Evolutionary conservation across 2,797 vertebrate genomes (phyloP), one percentile per base, ranked within the genome.

Genomic region (Anolis apletophallus): DNA sequence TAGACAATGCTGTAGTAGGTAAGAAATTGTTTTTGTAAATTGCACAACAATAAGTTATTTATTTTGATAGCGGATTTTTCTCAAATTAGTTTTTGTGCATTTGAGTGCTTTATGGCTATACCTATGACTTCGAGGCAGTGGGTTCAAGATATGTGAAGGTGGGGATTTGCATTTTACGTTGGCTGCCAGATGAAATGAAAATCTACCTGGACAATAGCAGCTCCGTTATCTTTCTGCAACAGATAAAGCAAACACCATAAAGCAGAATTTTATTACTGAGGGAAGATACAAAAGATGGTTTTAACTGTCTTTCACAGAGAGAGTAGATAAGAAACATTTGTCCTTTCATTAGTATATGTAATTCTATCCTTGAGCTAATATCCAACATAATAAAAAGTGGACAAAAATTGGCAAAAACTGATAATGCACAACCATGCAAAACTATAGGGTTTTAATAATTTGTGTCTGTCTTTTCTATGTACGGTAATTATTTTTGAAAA

Each of bases 221-320:
- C 59, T 54, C 34, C 79, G 52, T 91, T 93, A 91, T 92, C 88
- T 91, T 84, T 76, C 88, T 36, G 87, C 77, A 91, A 80, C 87
- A 94, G 91, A 89, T 81, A 87, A 94, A 92, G 79, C 64, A 91
- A 72, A 85, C 87, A 84, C 88, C 90, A 71, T 86, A 91, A 90
- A 93, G 5, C 85, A 86, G 26, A 77, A 67, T 80, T 90, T 72
- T 71, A 81, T 72, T 82, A 36, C 59, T 59, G 83, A 73, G 67
- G 52, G 5, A 78, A 86, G 81, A 91, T 81, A 50, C 34, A 1
- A 69, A 91, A 26, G 88, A 85, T 73, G 78, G 40, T 50, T 81
- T 80, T 19, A 8, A 21, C 90, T 90, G 57, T 2, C 8, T 64
- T 91, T 3, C 13, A 26, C 82, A 83, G 81, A 91, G 88, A 76